Evolutionary conservation across 2,888 invertebrate genomes (phyloP), one percentile per base, ranked within the genome.

Genomic region (Eristalinus sepulchralis): DNA sequence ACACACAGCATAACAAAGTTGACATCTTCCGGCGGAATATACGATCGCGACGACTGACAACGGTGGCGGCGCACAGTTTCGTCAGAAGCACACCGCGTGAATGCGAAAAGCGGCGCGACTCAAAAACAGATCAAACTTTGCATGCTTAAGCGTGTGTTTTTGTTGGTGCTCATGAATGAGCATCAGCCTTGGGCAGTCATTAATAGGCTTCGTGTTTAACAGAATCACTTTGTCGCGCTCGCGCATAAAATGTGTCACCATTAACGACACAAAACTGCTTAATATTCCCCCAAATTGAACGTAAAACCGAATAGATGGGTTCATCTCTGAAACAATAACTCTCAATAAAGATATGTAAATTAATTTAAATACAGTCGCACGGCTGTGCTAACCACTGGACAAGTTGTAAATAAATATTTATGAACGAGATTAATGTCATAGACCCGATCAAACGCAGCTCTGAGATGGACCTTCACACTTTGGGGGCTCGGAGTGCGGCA

Each of bases 391-490:
- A 47, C 47, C 47, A 17, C 1, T 47, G 47, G 17, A 47, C 47
- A 47, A 47, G 47, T 47, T 47, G 47, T 47, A 68, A 22, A 67
- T 67, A 67, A 53, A 27, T 27, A 57, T 68, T 68, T 68, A 68
- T 36, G 34, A 34, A 68, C 57, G 68, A 24, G 68, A 68, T 68
- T 57, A 68, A 57, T 68, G 57, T 57, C 22, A 8, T 34, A 17
- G 33, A 33, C 20, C 6, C 20, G 33, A 68, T 68, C 33, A 67
- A 67, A 67, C 9, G 24, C n/a, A 33, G 31, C n/a, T 27, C 27
- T 53, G 33, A 68, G 47, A 47, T 47, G 17, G 6, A 47, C 47
- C 47, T 17, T 47, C 47, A 47, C 47, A 47, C 47, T 47, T 3
- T 17, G 1, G n/a, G 17, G 39, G 13, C 13, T 39, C 13, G 39